Conservation (phyloP, 2,888 invertebrate species). For the Dioctria rufipes region DNA sequence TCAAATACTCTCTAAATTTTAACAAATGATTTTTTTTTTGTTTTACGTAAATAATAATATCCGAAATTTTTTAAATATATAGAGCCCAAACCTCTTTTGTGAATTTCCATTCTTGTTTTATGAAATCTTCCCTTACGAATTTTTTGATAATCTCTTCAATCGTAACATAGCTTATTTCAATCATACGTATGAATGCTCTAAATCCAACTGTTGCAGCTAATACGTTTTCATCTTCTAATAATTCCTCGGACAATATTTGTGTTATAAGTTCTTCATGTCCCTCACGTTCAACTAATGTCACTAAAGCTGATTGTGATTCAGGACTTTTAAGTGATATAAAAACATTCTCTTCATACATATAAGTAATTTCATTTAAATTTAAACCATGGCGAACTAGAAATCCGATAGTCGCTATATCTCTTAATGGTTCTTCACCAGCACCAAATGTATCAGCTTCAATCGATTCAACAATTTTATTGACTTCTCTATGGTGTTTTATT, state of each 20-base stretch:
- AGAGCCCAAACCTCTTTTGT: conserved; percentile 70
- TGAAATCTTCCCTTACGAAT: conserved; percentile 88
- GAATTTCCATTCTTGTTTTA: conserved; percentile 84
- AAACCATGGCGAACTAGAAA: conserved; percentile 84
- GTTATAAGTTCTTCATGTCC: conserved; percentile 87
- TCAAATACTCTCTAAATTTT: conserved; percentile 68
- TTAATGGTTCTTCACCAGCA: conserved; percentile 82
- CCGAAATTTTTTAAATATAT: background rate
- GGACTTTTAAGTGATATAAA: conserved; percentile 86
- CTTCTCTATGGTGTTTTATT: conserved; percentile 79
- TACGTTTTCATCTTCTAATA: conserved; percentile 82
- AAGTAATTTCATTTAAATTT: conserved; percentile 82
- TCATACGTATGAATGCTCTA: conserved; percentile 88
- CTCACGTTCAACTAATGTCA: conserved; percentile 86
- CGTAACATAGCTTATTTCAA: conserved; percentile 83
- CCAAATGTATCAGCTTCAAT: conserved; percentile 86
- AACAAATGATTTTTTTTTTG: too few species aligned
- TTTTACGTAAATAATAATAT: too few species aligned
- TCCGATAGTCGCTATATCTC: conserved; percentile 88
- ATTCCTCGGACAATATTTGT: conserved; percentile 86
- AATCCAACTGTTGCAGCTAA: conserved; percentile 88
- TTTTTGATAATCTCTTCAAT: conserved; percentile 89
- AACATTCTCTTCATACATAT: conserved; percentile 83
- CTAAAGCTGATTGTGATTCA: conserved; percentile 87
- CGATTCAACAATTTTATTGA: conserved; percentile 81